Evolutionary conservation across 2,797 vertebrate species (phyloP).

Genomic region (Hafferia zeledoni): DNA sequence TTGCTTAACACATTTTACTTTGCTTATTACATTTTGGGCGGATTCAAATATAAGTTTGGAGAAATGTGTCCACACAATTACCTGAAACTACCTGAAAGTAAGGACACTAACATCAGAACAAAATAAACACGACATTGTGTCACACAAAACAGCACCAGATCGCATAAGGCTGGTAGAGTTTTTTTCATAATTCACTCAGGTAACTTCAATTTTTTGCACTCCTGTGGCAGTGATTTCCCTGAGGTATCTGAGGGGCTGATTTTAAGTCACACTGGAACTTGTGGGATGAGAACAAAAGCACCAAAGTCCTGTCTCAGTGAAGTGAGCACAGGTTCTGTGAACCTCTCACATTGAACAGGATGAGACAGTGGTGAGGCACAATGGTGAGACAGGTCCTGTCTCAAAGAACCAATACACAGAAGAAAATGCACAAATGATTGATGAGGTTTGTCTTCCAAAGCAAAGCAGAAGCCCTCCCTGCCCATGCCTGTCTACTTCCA

Average conservation of each 20-base stretch:
- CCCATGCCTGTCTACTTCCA: not conserved
- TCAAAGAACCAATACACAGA: not conserved
- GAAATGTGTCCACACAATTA: not conserved
- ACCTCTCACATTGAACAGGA: fast-evolving
- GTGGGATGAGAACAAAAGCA: not conserved
- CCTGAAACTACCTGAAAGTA: not conserved
- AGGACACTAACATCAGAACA: not conserved
- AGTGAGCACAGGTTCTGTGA: not conserved
- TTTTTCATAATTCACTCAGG: not conserved
- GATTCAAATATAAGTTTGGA: not conserved
- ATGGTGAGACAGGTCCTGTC: not conserved
- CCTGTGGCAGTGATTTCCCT: not conserved
- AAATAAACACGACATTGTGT: not conserved
- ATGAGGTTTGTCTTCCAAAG: not conserved
- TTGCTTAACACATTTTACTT: not conserved
- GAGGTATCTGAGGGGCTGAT: not conserved
- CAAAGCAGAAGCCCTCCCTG: not conserved
- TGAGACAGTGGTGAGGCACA: not conserved
- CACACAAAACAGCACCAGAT: not conserved
- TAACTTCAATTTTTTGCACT: not conserved
- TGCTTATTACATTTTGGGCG: too few species aligned
- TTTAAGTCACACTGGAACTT: not conserved
- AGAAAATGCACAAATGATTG: not conserved
- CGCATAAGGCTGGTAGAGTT: not conserved
- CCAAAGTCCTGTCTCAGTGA: not conserved